A percentile compares a stretch with the other conserved stretches of the same genome.
phyloP scores from a whole-genome alignment of 1,140 invertebrate genomes.

The Eurytemora carolleeae region DNA sequence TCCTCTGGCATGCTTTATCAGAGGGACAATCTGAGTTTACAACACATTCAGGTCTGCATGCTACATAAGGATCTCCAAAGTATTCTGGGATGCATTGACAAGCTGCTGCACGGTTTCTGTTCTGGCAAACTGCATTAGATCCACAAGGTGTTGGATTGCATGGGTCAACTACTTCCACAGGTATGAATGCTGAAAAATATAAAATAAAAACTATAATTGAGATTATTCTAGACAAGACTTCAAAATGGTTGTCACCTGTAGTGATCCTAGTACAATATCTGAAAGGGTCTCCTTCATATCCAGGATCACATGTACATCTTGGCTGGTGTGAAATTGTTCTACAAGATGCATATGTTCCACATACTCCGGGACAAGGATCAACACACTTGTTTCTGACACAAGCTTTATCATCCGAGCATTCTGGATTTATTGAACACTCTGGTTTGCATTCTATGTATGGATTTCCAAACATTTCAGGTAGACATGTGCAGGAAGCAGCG shows the following conservation, averaged over 20 bases:
- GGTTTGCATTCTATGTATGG: constrained; percentile 44
- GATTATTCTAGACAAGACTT: no score
- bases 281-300: constrained; percentile 9
- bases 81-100: constrained; percentile 56
- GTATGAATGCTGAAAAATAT: constrained; percentile 46
- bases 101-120: constrained; percentile 42
- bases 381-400: constrained; percentile 56
- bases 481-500: constrained; percentile 43
- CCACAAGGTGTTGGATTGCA: constrained; percentile 44
- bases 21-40: constrained; percentile 39
- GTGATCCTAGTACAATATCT: background rate
- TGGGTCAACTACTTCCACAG: constrained; percentile 38
- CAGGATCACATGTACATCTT: constrained; percentile 8
- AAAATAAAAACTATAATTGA: constrained; percentile 51
- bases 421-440: constrained; percentile 43
- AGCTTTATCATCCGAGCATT: constrained; percentile 40
- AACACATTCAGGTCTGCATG: constrained; percentile 47
- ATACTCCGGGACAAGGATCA: constrained; percentile 28
- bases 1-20: constrained; percentile 25
- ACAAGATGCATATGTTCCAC: constrained; percentile 14
- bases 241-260: constrained; percentile 38
- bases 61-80: constrained; percentile 46
- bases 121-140: constrained; percentile 50
- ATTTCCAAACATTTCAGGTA: constrained; percentile 39
- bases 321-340: constrained; percentile 5